Percentiles rank a stretch among this genome's conserved stretches.
phyloP scores from a whole-genome alignment of 2,113 vertebrate genomes.

The Hemiprocne comata region DNA sequence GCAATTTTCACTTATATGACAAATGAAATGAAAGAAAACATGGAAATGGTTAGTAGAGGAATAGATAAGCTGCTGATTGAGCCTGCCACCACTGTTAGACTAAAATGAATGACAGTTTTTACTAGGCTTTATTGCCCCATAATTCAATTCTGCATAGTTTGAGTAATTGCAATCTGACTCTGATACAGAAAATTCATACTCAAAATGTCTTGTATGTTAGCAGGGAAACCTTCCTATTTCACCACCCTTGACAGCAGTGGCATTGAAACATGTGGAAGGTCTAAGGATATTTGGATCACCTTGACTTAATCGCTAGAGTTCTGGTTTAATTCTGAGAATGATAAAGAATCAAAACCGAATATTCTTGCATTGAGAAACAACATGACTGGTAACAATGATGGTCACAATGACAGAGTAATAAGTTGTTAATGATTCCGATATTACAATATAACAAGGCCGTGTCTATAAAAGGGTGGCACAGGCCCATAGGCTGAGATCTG shows the following conservation, averaged over 20 bases:
- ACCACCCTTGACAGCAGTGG: not conserved
- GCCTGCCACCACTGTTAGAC: not conserved
- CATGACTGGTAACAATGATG: not conserved
- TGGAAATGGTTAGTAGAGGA: not conserved
- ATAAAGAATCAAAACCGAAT: not conserved
- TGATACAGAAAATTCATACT: not conserved
- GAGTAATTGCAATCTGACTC: not conserved
- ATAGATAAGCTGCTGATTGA: not conserved
- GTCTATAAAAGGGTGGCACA: not conserved
- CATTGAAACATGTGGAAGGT: not conserved
- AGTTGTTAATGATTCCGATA: not conserved
- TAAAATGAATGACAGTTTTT: not conserved
- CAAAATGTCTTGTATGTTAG: not conserved
- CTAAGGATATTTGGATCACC: not conserved
- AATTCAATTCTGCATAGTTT: not conserved
- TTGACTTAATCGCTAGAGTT: conserved; percentile 26
- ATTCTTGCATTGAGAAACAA: not conserved
- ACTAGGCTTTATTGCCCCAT: not conserved
- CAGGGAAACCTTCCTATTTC: not conserved
- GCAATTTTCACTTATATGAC: not conserved
- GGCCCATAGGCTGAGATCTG: not conserved
- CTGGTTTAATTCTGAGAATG: conserved; percentile 31
- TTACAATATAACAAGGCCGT: not conserved
- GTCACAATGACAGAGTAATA: not conserved
- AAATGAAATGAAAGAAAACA: not conserved